Conservation (phyloP, 2,113 vertebrate genomes). For the Menidia beryllina region DNA sequence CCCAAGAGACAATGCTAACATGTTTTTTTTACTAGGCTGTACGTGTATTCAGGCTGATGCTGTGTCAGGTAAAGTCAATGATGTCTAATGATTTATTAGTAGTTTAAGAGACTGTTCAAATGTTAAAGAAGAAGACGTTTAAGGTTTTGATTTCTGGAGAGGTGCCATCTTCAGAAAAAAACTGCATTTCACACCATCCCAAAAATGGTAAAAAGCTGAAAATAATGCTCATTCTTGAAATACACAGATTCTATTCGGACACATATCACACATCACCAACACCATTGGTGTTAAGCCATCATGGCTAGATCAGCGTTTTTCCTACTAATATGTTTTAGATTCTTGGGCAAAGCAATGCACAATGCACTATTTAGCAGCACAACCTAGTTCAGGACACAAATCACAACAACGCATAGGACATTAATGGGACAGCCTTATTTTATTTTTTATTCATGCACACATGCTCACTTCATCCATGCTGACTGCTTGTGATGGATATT, state of each 20-base stretch:
- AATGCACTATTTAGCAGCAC: neutral
- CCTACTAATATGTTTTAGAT: conserved; percentile 2
- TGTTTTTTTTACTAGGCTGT: neutral
- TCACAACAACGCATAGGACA: neutral
- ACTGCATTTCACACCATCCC: neutral
- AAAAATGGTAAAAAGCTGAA: too few species aligned
- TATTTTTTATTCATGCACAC: too few species aligned
- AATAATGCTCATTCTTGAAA: neutral
- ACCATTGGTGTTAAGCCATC: neutral
- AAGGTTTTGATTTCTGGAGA: fast-evolving
- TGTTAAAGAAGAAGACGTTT: neutral
- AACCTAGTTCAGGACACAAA: neutral
- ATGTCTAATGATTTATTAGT: too few species aligned
- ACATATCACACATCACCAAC: too few species aligned
- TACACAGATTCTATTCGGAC: neutral
- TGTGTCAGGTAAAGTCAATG: neutral
- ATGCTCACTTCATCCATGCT: neutral
- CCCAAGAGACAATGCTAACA: neutral
- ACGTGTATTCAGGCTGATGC: neutral
- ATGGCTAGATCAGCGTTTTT: neutral
- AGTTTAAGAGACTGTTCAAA: neutral
- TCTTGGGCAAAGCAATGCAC: neutral
- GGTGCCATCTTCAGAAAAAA: neutral
- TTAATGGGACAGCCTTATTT: too few species aligned
- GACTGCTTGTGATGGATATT: neutral